Percentiles rank a stretch among this genome's conserved stretches.
phyloP scores from a whole-genome alignment of 2,797 vertebrate genomes.

The Ambastaia sidthimunki region DNA sequence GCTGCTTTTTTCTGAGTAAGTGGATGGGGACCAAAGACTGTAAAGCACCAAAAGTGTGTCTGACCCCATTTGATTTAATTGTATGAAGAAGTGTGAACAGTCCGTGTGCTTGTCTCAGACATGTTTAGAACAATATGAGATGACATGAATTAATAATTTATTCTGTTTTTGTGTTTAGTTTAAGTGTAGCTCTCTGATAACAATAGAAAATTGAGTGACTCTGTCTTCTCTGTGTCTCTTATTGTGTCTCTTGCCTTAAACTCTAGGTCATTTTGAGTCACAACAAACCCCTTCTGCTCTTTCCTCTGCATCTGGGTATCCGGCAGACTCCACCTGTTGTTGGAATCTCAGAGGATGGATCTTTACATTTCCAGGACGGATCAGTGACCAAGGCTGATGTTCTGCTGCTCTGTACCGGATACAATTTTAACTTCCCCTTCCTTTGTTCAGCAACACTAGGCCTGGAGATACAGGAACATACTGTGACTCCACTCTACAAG shows the following conservation, averaged over 20 bases:
- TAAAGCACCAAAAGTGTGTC: too few relatives aligned
- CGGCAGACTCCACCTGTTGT: constrained; percentile 62
- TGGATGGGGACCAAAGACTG: too few relatives aligned
- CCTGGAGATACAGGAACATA: constrained; percentile 67
- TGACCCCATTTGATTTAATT: too few relatives aligned
- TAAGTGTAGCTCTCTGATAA: not conserved
- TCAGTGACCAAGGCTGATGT: constrained; percentile 63
- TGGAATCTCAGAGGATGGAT: constrained; percentile 65
- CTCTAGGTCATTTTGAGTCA: constrained; percentile 79
- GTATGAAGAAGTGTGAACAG: too few relatives aligned
- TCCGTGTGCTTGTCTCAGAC: too few relatives aligned
- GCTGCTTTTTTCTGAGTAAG: too few relatives aligned
- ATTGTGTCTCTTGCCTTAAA: not conserved
- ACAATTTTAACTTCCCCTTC: constrained; percentile 78
- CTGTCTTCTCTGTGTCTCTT: constrained; percentile 9
- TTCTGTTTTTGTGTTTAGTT: too few relatives aligned
- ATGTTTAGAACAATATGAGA: too few relatives aligned
- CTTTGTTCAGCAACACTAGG: constrained; percentile 65
- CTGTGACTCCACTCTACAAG: constrained; percentile 74
- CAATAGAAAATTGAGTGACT: not conserved
- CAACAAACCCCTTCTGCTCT: constrained; percentile 55
- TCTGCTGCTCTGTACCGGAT: constrained; percentile 83
- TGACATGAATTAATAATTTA: too few relatives aligned
- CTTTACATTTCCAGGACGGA: constrained; percentile 73
- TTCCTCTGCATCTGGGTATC: constrained; percentile 69